Evolutionary conservation across 2,888 invertebrate species (phyloP).

Genomic region (Tenthredo amoena): DNA sequence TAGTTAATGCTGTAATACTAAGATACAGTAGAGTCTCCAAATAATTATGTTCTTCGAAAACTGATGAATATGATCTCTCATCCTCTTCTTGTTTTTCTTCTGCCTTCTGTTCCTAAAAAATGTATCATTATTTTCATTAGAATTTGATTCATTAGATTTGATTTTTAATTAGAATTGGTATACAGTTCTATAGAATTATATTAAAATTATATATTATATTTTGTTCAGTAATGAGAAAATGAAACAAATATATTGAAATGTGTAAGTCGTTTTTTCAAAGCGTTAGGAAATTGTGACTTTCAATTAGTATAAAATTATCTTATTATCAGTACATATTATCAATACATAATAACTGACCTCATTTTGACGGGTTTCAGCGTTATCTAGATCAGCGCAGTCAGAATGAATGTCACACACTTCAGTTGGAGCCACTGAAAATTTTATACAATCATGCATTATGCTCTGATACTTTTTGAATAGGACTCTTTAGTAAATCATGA

Average conservation of each 20-base stretch:
- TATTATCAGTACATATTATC: not conserved
- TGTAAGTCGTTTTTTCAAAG: not conserved
- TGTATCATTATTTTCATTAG: not conserved
- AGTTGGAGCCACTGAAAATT: slow-evolving; percentile 24
- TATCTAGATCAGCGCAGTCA: slow-evolving; percentile 50
- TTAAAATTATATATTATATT: not conserved
- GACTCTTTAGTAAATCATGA: not conserved
- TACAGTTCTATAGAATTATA: too few relatives aligned
- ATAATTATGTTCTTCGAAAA: slow-evolving; percentile 62
- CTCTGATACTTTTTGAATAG: not conserved
- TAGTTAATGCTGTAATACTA: slow-evolving; percentile 85
- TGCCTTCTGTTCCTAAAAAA: not conserved
- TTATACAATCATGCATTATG: not conserved
- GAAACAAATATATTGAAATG: not conserved
- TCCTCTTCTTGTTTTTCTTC: not conserved
- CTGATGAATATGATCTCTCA: slow-evolving; percentile 3
- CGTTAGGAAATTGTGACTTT: not conserved
- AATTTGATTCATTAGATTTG: too few relatives aligned
- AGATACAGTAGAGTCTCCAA: slow-evolving; percentile 80
- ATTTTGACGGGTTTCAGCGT: slow-evolving; percentile 1
- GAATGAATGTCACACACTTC: slow-evolving; percentile 50
- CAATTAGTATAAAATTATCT: slow-evolving; percentile 9
- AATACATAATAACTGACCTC: slow-evolving; percentile 21
- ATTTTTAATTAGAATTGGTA: too few relatives aligned
- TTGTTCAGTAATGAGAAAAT: not conserved